phyloP scores from a whole-genome alignment of 2,113 vertebrate species.

The Spea bombifrons region DNA sequence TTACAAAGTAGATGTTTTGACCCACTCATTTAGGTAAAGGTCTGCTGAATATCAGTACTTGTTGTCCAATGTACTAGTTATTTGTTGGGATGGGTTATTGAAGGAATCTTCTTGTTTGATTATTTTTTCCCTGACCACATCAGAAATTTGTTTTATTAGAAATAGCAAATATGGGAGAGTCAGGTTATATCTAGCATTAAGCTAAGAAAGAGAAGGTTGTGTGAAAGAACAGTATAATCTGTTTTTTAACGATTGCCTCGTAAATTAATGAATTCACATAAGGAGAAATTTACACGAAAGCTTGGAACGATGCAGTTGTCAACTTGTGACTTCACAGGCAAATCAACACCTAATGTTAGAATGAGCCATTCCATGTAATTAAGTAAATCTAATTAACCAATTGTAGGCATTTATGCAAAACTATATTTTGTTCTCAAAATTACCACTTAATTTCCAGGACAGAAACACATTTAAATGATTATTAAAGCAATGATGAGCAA shows the following conservation, averaged over 20 bases:
- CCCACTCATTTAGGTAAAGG: no score
- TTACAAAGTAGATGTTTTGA: no score
- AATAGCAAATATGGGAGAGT: no score
- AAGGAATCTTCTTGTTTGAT: no score
- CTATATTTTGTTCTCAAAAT: not conserved
- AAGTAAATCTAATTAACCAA: slow-evolving; percentile 68
- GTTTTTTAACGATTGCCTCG: slow-evolving; percentile 10
- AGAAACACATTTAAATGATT: not conserved
- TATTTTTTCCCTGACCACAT: no score
- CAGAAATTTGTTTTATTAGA: no score
- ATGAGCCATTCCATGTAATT: slow-evolving; percentile 66
- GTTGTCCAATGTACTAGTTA: no score
- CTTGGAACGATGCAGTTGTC: slow-evolving; percentile 73
- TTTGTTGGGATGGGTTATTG: no score
- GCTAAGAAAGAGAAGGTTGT: not conserved
- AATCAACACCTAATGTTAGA: slow-evolving; percentile 72
- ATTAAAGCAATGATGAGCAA: no score
- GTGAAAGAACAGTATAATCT: not conserved
- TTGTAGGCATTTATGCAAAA: slow-evolving; percentile 39
- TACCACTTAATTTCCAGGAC: not conserved
- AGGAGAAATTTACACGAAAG: slow-evolving; percentile 68
- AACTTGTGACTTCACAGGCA: slow-evolving; percentile 71
- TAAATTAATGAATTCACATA: slow-evolving; percentile 74
- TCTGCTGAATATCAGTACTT: no score
- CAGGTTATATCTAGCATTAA: not conserved